A percentile compares a stretch with the other conserved stretches of the same genome.
These are phyloP conservation scores for Neodiprion fabricii DNA, from an alignment of 1,140 invertebrate species.

Conservation along the genomic window DNA sequence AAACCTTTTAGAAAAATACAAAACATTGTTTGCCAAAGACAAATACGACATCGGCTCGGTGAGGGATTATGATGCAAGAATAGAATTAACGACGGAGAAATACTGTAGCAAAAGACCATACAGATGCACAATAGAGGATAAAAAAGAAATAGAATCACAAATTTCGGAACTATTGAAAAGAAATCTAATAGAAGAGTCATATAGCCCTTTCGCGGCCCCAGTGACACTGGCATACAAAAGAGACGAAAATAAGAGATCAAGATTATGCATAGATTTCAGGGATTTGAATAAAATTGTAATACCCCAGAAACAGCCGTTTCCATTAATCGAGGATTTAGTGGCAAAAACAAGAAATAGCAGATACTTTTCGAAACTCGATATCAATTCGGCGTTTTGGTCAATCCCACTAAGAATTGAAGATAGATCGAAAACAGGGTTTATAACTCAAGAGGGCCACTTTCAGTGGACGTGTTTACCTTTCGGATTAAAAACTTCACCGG, in stretches of 20 bases:
- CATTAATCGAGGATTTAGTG: slow-evolving; percentile 34
- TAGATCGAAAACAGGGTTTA: neutral
- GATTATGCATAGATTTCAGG: slow-evolving; percentile 37
- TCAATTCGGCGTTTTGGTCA: slow-evolving; percentile 39
- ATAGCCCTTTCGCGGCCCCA: slow-evolving; percentile 23
- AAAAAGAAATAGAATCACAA: slow-evolving; percentile 26
- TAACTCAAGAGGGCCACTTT: neutral
- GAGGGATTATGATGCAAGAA: slow-evolving; percentile 22
- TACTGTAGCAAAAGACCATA: slow-evolving; percentile 30
- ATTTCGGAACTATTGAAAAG: slow-evolving; percentile 18
- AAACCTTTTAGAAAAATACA: slow-evolving; percentile 17
- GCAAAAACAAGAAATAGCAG: slow-evolving; percentile 24
- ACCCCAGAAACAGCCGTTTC: slow-evolving; percentile 37
- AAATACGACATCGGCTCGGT: slow-evolving; percentile 24
- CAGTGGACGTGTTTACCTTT: neutral
- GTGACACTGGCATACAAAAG: slow-evolving; percentile 28
- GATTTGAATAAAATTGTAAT: slow-evolving; percentile 38
- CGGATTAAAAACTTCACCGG: neutral
- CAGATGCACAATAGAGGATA: slow-evolving; percentile 25
- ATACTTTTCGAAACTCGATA: slow-evolving; percentile 32
- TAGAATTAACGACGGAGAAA: slow-evolving; percentile 28
- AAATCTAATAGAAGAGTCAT: slow-evolving; percentile 23
- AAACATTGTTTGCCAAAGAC: slow-evolving; percentile 16
- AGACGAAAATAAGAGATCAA: slow-evolving; percentile 29
- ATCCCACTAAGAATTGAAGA: slow-evolving; percentile 27